These are phyloP conservation scores for Orchesellides sinensis DNA, from an alignment of 2,888 invertebrate species.

Conservation along the genomic window DNA sequence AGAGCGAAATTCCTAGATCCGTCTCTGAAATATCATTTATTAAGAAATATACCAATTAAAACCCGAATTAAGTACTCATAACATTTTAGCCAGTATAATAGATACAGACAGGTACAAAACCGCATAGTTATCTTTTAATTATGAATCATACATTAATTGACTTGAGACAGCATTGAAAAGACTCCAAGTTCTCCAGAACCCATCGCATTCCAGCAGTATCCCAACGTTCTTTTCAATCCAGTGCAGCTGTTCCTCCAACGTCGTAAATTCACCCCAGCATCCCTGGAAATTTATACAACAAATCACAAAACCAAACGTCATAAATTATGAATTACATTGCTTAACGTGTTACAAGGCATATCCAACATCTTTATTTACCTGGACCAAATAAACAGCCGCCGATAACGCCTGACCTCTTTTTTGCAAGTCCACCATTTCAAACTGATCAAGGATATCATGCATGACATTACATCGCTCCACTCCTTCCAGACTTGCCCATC, in stretches of 20 bases:
- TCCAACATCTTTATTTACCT: slow-evolving; percentile 20
- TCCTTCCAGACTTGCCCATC: background rate
- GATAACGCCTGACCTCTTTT: slow-evolving; percentile 9
- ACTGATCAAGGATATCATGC: slow-evolving; percentile 28
- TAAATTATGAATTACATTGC: no score
- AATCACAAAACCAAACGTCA: background rate
- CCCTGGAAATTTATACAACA: slow-evolving; percentile 18
- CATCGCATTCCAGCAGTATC: slow-evolving; percentile 21
- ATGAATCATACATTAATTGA: background rate
- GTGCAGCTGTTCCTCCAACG: slow-evolving; percentile 6
- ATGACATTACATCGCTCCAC: slow-evolving; percentile 5
- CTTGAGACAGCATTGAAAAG: background rate
- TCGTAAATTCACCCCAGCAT: slow-evolving; percentile 31
- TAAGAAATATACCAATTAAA: no score
- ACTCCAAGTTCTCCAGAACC: slow-evolving; percentile 16
- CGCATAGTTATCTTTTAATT: no score
- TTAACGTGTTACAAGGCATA: background rate
- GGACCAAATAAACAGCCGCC: slow-evolving; percentile 18
- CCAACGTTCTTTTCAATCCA: slow-evolving; percentile 1
- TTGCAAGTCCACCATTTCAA: slow-evolving; percentile 7
- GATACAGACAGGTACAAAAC: no score
- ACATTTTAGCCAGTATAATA: no score
- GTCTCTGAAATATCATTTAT: no score
- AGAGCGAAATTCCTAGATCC: no score
- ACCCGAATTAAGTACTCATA: no score